A percentile compares a stretch with the other conserved stretches of the same genome.
phyloP scores from a whole-genome alignment of 2,888 invertebrate species.

The Hydraecia micacea region DNA sequence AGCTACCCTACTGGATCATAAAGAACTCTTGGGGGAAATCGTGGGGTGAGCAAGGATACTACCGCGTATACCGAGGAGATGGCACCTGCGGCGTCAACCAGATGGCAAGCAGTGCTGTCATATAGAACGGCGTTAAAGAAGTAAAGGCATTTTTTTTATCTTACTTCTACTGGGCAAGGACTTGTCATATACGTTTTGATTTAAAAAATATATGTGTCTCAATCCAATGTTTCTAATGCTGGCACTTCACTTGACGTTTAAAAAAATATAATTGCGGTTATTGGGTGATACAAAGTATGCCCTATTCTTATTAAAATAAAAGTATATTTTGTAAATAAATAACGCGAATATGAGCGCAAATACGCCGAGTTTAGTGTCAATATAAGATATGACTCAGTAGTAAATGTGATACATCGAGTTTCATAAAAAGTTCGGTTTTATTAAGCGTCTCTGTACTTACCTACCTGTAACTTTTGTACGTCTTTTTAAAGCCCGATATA shows the following conservation, averaged over 20 bases:
- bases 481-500: not conserved
- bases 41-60: slow-evolving; percentile 99
- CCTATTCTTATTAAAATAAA: not conserved
- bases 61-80: slow-evolving; percentile 97
- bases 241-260: not conserved
- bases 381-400: not conserved
- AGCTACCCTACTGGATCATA: slow-evolving; percentile 96
- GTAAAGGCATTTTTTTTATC: not conserved
- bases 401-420: not conserved
- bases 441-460: not conserved
- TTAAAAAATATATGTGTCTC: not conserved
- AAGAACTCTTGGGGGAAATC: slow-evolving; percentile 98
- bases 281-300: not conserved
- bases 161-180: not conserved
- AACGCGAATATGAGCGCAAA: not conserved
- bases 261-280: not conserved
- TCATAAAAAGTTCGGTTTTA: not conserved
- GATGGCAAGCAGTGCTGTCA: slow-evolving; percentile 96
- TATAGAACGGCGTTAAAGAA: slow-evolving; percentile 67
- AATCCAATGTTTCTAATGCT: not conserved
- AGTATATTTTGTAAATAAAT: not conserved
- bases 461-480: too few relatives aligned
- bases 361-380: not conserved
- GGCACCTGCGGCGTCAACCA: slow-evolving; percentile 98
- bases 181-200: not conserved